phyloP scores from a whole-genome alignment of 1,140 invertebrate genomes.

The Drosophila tani region DNA sequence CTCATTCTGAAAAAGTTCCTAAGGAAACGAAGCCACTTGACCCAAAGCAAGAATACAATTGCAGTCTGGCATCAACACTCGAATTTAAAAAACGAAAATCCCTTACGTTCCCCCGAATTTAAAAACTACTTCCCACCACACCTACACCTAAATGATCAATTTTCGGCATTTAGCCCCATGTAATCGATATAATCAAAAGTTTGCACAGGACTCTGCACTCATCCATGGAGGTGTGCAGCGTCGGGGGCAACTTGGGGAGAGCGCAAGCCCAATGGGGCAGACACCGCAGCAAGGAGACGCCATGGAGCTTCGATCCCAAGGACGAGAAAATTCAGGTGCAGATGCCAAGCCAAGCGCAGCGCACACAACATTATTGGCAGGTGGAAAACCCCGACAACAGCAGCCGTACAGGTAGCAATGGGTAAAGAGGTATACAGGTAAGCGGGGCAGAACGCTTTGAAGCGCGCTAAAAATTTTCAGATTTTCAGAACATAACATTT shows the following conservation, averaged over 20 bases:
- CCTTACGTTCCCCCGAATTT: too few relatives aligned
- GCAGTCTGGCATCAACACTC: too few relatives aligned
- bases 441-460: slow-evolving; percentile 56
- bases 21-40: too few relatives aligned
- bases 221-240: background rate
- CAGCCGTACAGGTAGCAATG: slow-evolving; percentile 31
- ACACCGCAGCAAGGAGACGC: slow-evolving; percentile 41
- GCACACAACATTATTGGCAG: slow-evolving; percentile 66
- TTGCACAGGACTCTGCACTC: slow-evolving; percentile 14
- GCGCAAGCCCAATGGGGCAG: slow-evolving; percentile 34
- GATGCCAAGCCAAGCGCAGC: slow-evolving; percentile 43
- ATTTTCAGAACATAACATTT: slow-evolving; percentile 83
- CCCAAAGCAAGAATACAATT: too few relatives aligned
- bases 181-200: slow-evolving; percentile 45
- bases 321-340: slow-evolving; percentile 38
- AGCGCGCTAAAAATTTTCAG: slow-evolving; percentile 78
- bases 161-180: slow-evolving; percentile 34
- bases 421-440: slow-evolving; percentile 9
- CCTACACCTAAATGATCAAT: slow-evolving; percentile 13
- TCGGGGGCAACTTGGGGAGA: background rate
- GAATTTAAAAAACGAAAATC: too few relatives aligned
- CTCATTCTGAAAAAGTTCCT: too few relatives aligned
- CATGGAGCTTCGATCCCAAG: slow-evolving; percentile 16
- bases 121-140: background rate
- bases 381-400: slow-evolving; percentile 29